Evolutionary conservation across 2,113 vertebrate genomes (phyloP).

Genomic region (Phyllopteryx taeniolatus): DNA sequence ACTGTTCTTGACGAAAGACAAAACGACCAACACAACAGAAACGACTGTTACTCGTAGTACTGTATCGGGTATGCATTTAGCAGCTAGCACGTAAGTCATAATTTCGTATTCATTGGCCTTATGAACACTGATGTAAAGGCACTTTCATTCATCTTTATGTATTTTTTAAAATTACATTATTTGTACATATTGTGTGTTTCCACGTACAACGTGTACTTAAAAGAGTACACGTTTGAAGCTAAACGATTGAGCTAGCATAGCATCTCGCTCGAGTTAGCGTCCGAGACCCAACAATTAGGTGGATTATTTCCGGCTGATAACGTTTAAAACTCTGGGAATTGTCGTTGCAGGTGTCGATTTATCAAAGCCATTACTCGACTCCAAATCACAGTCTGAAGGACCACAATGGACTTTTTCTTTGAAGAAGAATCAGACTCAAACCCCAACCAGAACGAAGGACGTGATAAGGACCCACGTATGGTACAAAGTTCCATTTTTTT

Average conservation of each 20-base stretch:
- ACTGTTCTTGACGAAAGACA: too few relatives aligned
- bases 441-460: conserved; percentile 8
- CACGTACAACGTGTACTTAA: neutral
- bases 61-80: neutral
- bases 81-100: neutral
- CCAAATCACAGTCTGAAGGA: neutral
- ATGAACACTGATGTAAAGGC: neutral
- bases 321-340: neutral
- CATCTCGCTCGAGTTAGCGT: neutral
- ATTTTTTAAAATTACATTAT: neutral
- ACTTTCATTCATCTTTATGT: neutral
- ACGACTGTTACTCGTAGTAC: neutral
- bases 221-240: neutral
- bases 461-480: conserved; percentile 4
- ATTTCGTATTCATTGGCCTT: neutral
- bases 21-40: neutral
- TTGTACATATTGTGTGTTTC: neutral
- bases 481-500: neutral
- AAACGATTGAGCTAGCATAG: neutral
- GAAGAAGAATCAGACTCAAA: conserved; percentile 17
- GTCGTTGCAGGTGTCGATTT: neutral
- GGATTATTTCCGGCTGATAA: neutral
- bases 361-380: neutral
- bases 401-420: conserved; percentile 53
- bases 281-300: neutral